These are phyloP conservation scores for Enteromius mattozi DNA, from an alignment of 2,797 vertebrate genomes.

Conservation along the genomic window DNA sequence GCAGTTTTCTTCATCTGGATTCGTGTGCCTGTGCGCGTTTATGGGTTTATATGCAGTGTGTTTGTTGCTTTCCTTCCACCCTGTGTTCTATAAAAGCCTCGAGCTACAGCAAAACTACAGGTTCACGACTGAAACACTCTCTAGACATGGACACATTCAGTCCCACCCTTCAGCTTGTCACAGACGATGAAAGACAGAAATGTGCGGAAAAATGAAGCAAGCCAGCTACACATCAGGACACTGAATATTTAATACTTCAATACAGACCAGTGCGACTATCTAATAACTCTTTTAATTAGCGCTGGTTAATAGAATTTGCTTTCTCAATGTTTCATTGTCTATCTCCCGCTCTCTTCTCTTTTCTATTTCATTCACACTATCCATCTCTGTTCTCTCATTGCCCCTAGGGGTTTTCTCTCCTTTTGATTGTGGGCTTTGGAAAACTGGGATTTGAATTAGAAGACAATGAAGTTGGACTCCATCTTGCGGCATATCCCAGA, in stretches of 20 bases:
- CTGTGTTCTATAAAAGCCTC: conserved; percentile 6
- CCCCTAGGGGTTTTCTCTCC: conserved; percentile 38
- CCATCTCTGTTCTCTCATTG: conserved; percentile 17
- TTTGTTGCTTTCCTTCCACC: conserved; percentile 1
- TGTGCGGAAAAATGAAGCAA: conserved; percentile 4
- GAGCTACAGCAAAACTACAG: conserved; percentile 6
- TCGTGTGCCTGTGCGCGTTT: conserved; percentile 13
- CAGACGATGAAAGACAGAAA: conserved; percentile 15
- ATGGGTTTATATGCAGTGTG: neutral
- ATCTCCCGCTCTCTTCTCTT: conserved; percentile 22
- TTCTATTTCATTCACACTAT: conserved; percentile 48
- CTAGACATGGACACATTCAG: conserved; percentile 19
- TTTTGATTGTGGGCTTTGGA: conserved; percentile 54
- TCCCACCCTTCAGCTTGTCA: neutral
- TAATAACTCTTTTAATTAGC: conserved; percentile 53
- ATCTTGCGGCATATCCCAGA: conserved; percentile 30
- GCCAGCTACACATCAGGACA: neutral
- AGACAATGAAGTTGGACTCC: conserved; percentile 37
- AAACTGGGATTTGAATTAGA: conserved; percentile 46
- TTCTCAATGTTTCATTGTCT: conserved; percentile 39
- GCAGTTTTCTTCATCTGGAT: conserved; percentile 22
- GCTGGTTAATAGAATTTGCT: conserved; percentile 41
- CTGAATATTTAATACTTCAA: conserved; percentile 48
- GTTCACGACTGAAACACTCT: conserved; percentile 17
- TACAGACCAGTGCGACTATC: conserved; percentile 37